A percentile compares a stretch with the other conserved stretches of the same genome.
Conservation (phyloP, 2,888 invertebrate species). For the Hesperia comma region DNA sequence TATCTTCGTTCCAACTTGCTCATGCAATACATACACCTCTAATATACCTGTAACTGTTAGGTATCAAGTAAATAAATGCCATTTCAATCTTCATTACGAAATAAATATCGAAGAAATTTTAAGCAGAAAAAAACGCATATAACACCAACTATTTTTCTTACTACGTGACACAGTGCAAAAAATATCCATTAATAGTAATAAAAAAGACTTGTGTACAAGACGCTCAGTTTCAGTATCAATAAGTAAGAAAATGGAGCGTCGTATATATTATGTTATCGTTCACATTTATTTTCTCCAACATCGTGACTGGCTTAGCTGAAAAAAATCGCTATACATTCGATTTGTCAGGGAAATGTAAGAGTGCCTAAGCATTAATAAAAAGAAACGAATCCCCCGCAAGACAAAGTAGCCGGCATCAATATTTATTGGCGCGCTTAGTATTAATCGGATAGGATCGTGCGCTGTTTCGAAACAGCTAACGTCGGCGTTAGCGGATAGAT, state of each 20-base stretch:
- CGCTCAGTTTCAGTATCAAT: conserved; percentile 8
- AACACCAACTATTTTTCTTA: not conserved
- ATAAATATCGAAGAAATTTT: not conserved
- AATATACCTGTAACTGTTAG: conserved; percentile 5
- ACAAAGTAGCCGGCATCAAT: conserved; percentile 80
- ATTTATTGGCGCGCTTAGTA: conserved; percentile 83
- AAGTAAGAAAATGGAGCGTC: conserved; percentile 8
- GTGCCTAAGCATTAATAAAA: conserved; percentile 73
- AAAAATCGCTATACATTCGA: conserved; percentile 53
- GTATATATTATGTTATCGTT: conserved; percentile 28
- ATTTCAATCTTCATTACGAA: conserved; percentile 18
- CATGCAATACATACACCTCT: conserved; percentile 20
- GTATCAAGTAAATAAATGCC: conserved; percentile 7
- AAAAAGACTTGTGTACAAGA: conserved; percentile 8
- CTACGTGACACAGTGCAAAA: not conserved
- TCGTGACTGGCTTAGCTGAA: conserved; percentile 32
- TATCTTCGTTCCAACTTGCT: conserved; percentile 7
- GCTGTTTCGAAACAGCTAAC: conserved; percentile 67
- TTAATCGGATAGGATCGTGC: conserved; percentile 78
- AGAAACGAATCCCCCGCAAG: conserved; percentile 76
- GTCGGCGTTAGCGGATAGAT: conserved; percentile 66
- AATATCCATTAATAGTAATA: conserved; percentile 16
- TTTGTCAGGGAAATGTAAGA: conserved; percentile 76
- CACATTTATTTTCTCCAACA: conserved; percentile 30
- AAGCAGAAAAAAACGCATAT: not conserved